Conservation (phyloP, 2,113 vertebrate genomes). For the Pseudorhombus dupliciocellatus region DNA sequence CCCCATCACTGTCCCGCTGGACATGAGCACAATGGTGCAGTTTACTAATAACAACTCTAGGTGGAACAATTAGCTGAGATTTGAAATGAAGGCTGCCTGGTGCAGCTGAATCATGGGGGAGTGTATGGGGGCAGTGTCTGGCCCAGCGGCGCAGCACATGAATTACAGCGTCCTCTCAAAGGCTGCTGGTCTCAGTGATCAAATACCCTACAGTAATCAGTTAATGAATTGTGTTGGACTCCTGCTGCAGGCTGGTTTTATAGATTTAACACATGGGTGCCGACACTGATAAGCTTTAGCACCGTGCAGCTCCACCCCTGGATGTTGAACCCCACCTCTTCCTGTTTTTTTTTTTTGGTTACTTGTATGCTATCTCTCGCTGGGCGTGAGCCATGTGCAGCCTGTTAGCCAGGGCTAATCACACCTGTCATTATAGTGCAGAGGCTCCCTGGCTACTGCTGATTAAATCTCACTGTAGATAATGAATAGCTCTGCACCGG, state of each 20-base stretch:
- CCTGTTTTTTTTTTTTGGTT: conserved; percentile 30
- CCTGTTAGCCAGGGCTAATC: conserved; percentile 42
- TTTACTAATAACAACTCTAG: neutral
- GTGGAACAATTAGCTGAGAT: neutral
- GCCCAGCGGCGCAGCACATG: neutral
- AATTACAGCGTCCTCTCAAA: conserved; percentile 14
- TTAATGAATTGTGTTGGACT: conserved; percentile 46
- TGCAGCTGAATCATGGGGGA: neutral
- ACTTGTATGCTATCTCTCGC: conserved; percentile 30
- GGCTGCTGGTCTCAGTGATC: conserved; percentile 36
- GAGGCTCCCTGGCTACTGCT: conserved; percentile 24
- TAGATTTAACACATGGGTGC: conserved; percentile 21
- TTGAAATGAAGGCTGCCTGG: neutral
- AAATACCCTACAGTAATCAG: conserved; percentile 29
- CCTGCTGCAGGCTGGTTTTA: conserved; percentile 14
- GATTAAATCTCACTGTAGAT: conserved; percentile 46
- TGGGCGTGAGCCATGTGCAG: neutral
- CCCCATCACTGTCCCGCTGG: neutral
- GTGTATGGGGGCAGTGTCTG: neutral
- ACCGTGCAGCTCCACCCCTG: conserved; percentile 10
- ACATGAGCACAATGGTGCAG: neutral
- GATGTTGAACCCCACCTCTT: conserved; percentile 31
- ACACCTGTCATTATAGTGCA: conserved; percentile 47
- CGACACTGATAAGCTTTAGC: conserved; percentile 32
- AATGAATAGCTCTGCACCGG: conserved; percentile 44